phyloP scores from a whole-genome alignment of 1,140 invertebrate genomes.

The Gerris buenoi region DNA sequence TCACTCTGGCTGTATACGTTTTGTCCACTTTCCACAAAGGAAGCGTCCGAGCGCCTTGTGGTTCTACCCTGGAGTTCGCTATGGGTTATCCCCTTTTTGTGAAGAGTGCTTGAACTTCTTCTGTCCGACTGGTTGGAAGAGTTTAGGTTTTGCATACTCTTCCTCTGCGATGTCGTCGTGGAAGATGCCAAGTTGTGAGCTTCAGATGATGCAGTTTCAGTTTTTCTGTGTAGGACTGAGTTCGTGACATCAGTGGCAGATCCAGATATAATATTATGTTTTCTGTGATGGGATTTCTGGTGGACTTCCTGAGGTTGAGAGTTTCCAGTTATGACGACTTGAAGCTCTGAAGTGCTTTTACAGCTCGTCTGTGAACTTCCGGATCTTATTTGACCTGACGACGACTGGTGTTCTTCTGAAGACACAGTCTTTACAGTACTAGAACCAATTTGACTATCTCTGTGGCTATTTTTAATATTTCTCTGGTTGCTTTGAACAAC shows the following conservation, averaged over 20 bases:
- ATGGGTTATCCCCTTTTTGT: constrained; percentile 32
- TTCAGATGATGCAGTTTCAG: constrained; percentile 36
- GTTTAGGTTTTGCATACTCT: constrained; percentile 55
- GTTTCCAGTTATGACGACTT: not conserved
- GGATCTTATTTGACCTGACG: no score
- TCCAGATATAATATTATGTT: constrained; percentile 45
- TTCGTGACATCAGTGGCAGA: constrained; percentile 56
- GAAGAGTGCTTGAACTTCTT: constrained; percentile 57
- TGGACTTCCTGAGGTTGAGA: not conserved
- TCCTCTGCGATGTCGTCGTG: constrained; percentile 59
- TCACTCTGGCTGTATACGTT: constrained; percentile 52
- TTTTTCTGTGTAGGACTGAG: constrained; percentile 57
- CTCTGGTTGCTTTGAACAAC: no score
- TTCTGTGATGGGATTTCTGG: constrained; percentile 35
- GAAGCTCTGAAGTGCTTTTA: not conserved
- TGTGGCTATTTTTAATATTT: no score
- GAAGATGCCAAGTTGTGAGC: constrained; percentile 40
- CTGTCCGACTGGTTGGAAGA: constrained; percentile 45
- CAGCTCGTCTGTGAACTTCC: not conserved
- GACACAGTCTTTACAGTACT: no score
- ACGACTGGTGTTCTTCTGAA: no score
- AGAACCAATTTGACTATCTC: no score
- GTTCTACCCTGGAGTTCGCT: constrained; percentile 13
- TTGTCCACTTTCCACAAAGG: constrained; percentile 40
- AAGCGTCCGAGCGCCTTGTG: constrained; percentile 35